phyloP scores from a whole-genome alignment of 2,888 invertebrate species.

The Platycheirus rosarum region DNA sequence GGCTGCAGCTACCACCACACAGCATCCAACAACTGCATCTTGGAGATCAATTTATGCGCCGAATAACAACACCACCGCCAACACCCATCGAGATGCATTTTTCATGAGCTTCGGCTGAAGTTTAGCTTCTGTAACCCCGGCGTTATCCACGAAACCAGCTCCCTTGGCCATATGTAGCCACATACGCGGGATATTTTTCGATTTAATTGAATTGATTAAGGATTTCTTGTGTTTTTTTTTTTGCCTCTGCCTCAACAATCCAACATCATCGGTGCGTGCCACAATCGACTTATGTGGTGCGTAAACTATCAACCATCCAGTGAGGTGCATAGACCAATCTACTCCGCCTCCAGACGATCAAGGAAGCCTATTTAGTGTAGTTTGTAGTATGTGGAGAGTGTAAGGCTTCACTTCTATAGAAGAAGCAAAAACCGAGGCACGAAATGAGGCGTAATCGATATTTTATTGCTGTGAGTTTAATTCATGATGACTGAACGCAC shows the following conservation, averaged over 20 bases:
- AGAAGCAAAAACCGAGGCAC: slow-evolving; percentile 7
- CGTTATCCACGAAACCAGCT: background rate
- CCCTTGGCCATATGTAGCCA: slow-evolving; percentile 37
- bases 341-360: slow-evolving; percentile 8
- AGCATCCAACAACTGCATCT: background rate
- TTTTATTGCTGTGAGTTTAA: slow-evolving; percentile 72
- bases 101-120: slow-evolving; percentile 57
- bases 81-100: slow-evolving; percentile 69
- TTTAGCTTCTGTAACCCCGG: slow-evolving; percentile 8
- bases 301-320: slow-evolving; percentile 11
- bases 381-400: background rate
- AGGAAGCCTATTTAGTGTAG: slow-evolving; percentile 9
- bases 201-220: slow-evolving; percentile 74
- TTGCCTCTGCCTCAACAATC: background rate
- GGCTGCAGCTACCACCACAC: slow-evolving; percentile 12
- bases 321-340: background rate
- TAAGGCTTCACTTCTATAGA: slow-evolving; percentile 8
- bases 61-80: slow-evolving; percentile 57
- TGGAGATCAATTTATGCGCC: slow-evolving; percentile 62
- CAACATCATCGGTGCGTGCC: slow-evolving; percentile 12
- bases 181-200: slow-evolving; percentile 38
- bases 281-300: slow-evolving; percentile 29
- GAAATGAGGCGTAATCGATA: slow-evolving; percentile 67
- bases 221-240: slow-evolving; percentile 22
- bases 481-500: slow-evolving; percentile 71